Conservation (phyloP, 2,797 vertebrate genomes). For the Vipera ursinii region DNA sequence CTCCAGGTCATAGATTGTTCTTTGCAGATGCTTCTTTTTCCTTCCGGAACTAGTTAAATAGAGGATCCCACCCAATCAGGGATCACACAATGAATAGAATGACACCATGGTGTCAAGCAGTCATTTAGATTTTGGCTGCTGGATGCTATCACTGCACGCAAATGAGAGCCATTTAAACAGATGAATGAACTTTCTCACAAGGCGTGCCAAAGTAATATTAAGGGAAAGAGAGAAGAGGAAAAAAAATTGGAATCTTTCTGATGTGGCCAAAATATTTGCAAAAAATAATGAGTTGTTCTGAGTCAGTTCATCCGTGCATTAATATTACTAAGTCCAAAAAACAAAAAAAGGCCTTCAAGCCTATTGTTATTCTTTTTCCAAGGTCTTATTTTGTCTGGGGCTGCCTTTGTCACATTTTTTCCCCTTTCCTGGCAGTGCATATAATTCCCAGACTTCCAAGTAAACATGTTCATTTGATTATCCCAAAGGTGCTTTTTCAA, state of each 20-base stretch:
- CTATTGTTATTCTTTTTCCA: neutral
- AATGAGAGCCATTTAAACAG: neutral
- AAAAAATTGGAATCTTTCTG: neutral
- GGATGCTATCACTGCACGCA: neutral
- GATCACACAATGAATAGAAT: neutral
- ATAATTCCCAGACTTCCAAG: neutral
- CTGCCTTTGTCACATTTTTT: neutral
- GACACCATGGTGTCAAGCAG: neutral
- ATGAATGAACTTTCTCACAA: neutral
- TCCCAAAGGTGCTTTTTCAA: neutral
- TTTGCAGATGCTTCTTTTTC: neutral
- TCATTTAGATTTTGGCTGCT: neutral
- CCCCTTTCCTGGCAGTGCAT: neutral
- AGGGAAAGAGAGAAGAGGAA: neutral
- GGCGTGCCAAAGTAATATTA: neutral
- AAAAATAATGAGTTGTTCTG: neutral
- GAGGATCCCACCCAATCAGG: neutral
- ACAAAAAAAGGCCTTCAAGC: neutral
- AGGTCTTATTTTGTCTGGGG: neutral
- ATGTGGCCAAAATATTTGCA: neutral
- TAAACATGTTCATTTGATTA: neutral
- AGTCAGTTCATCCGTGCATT: neutral
- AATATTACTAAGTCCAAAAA: neutral
- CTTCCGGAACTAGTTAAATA: neutral
- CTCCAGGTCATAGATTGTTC: neutral